phyloP scores from a whole-genome alignment of 2,113 vertebrate genomes.

The Castor canadensis region DNA sequence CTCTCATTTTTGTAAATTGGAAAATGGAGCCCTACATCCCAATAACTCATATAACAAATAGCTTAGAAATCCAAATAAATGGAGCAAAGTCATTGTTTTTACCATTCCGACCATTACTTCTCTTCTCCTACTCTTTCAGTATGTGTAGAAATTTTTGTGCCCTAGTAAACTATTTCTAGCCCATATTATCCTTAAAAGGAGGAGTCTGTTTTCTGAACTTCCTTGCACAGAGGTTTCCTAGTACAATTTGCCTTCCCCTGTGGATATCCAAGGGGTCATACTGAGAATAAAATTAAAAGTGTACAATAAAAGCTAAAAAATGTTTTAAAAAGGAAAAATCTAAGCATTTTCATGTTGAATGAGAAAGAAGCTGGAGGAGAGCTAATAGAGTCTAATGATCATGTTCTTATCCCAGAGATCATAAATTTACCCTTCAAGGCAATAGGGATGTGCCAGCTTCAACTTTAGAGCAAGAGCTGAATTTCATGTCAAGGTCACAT shows the following conservation, averaged over 20 bases:
- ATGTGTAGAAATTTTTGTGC: neutral
- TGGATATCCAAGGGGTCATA: constrained; percentile 55
- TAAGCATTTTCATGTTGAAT: constrained; percentile 50
- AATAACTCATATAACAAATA: neutral
- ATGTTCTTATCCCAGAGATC: constrained; percentile 8
- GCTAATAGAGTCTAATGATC: constrained; percentile 53
- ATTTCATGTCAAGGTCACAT: neutral
- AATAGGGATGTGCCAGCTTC: neutral
- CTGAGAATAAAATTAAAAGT: constrained; percentile 72
- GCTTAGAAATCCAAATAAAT: neutral
- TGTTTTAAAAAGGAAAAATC: constrained; percentile 25
- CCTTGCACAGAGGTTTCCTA: neutral
- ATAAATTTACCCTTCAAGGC: constrained; percentile 48
- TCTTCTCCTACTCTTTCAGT: neutral
- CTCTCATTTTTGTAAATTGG: neutral
- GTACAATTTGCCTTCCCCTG: constrained; percentile 64
- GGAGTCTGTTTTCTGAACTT: constrained; percentile 31
- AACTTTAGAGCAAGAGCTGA: constrained; percentile 7
- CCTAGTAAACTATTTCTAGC: neutral
- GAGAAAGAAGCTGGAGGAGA: constrained; percentile 27
- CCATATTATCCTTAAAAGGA: neutral
- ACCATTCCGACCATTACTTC: neutral
- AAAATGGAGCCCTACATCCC: neutral
- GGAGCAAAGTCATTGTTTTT: neutral
- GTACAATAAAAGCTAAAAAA: constrained; percentile 38